phyloP scores from a whole-genome alignment of 2,888 invertebrate species.

The Tipula confusa region DNA sequence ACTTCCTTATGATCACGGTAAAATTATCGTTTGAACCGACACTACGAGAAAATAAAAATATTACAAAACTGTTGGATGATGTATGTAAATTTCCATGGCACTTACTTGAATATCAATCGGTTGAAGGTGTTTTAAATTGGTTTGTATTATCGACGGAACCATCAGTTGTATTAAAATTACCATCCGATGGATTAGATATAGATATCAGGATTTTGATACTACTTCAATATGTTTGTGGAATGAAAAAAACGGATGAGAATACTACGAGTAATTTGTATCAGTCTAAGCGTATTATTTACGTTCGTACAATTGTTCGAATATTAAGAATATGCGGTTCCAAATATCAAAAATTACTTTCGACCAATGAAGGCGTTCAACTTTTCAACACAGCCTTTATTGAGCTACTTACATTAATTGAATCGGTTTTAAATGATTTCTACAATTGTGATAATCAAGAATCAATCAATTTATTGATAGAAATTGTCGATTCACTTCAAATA shows the following conservation, averaged over 20 bases:
- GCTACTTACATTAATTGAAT: constrained; percentile 37
- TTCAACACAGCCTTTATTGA: constrained; percentile 42
- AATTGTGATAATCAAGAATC: constrained; percentile 39
- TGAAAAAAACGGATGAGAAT: constrained; percentile 39
- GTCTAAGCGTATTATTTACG: constrained; percentile 47
- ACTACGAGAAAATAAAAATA: constrained; percentile 53
- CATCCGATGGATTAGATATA: constrained; percentile 52
- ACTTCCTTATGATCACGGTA: constrained; percentile 63
- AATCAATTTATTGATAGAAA: constrained; percentile 45
- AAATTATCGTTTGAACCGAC: constrained; percentile 69
- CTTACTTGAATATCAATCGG: constrained; percentile 56
- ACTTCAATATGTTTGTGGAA: constrained; percentile 34
- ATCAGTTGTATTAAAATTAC: constrained; percentile 57
- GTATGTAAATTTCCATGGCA: constrained; percentile 64
- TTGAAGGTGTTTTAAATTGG: constrained; percentile 68
- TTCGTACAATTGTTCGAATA: constrained; percentile 44
- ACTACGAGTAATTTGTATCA: constrained; percentile 36
- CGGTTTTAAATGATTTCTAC: constrained; percentile 28
- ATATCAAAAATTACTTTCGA: constrained; percentile 44
- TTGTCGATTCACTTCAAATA: constrained; percentile 45
- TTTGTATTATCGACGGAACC: constrained; percentile 69
- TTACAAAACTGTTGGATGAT: constrained; percentile 53
- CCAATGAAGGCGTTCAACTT: constrained; percentile 44
- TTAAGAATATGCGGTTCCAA: constrained; percentile 45
- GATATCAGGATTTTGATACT: constrained; percentile 53